Conservation (phyloP, 2,888 invertebrate genomes). For the Automeris io region DNA sequence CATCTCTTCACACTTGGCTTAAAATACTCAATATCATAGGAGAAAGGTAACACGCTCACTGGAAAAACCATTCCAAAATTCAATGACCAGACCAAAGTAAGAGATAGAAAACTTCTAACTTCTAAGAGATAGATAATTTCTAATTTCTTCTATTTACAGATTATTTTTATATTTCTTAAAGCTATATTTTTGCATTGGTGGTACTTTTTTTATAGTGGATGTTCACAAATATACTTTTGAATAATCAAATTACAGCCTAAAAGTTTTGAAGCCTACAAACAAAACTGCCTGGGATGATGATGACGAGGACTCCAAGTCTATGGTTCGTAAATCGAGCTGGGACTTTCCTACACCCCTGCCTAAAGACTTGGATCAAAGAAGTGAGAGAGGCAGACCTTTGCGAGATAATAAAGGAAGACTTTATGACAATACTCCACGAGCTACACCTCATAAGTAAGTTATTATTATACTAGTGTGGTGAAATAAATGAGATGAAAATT, state of each 20-base stretch:
- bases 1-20: too few species aligned
- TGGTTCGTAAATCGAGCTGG: conserved; percentile 88
- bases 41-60: too few species aligned
- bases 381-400: conserved; percentile 41
- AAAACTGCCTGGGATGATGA: conserved; percentile 87
- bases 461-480: background rate
- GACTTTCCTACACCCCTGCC: conserved; percentile 92
- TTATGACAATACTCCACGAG: conserved; percentile 84
- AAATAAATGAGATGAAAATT: background rate
- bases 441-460: conserved; percentile 89
- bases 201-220: too few species aligned
- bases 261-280: conserved; percentile 74
- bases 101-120: too few species aligned
- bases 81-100: too few species aligned
- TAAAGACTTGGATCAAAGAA: conserved; percentile 57
- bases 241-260: conserved; percentile 47
- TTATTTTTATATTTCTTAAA: too few species aligned
- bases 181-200: too few species aligned
- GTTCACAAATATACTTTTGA: too few species aligned
- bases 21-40: too few species aligned
- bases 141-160: too few species aligned
- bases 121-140: too few species aligned
- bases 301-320: conserved; percentile 82
- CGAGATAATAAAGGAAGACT: conserved; percentile 58
- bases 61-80: too few species aligned